These are phyloP conservation scores for Campoplex capitator DNA, from an alignment of 2,888 invertebrate genomes.

Conservation along the genomic window DNA sequence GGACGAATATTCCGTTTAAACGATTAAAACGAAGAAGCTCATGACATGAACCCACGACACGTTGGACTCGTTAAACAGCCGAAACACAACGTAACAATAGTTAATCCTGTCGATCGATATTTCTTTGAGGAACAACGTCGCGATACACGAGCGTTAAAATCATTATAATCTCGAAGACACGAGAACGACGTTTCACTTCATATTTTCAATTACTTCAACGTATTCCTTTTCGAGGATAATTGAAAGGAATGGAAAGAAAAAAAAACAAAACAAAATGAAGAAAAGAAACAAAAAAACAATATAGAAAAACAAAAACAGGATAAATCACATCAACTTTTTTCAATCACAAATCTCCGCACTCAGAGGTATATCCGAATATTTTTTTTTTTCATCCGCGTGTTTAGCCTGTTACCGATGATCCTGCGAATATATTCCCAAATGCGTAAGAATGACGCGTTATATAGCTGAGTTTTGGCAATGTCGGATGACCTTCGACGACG, in stretches of 20 bases:
- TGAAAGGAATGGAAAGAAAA: neutral
- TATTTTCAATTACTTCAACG: slow-evolving; percentile 9
- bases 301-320: neutral
- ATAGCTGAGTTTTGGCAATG: slow-evolving; percentile 5
- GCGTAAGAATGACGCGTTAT: slow-evolving; percentile 6
- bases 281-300: neutral
- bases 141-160: slow-evolving; percentile 27
- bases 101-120: slow-evolving; percentile 12
- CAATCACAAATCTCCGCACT: slow-evolving; percentile 44
- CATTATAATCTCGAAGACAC: slow-evolving; percentile 23
- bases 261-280: no score
- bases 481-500: slow-evolving; percentile 1
- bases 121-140: slow-evolving; percentile 40
- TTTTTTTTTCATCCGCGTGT: neutral
- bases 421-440: slow-evolving; percentile 3
- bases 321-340: slow-evolving; percentile 21
- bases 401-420: neutral
- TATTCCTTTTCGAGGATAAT: neutral
- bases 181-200: slow-evolving; percentile 35
- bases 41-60: slow-evolving; percentile 14
- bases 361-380: neutral
- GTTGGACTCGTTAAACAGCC: neutral
- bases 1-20: neutral
- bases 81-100: neutral
- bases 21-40: neutral